Base-by-base conservation (phyloP, 2,113 vertebrate genomes). In the Podilymbus podiceps region DNA sequence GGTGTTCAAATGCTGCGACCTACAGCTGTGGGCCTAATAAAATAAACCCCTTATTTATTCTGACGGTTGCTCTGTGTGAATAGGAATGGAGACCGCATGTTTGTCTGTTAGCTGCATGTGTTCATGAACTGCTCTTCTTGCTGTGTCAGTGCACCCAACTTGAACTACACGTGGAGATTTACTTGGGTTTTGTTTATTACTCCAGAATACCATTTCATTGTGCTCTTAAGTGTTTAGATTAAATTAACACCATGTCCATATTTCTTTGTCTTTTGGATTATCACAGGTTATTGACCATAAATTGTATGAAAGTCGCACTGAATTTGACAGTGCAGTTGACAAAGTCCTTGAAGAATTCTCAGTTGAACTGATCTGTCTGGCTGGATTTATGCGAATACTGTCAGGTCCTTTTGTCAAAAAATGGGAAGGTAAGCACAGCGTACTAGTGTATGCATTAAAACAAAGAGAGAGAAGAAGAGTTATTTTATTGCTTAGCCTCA, bases 311-410 rank as follows among this genome's bases (percentile, higher is more conserved):
- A 99, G 98, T 78, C 98, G 99, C 25, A 62, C 94, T 0, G 99
- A 99, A 86, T 99, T 99, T 72, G 99, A 99, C 79, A 90, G 40
- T 20, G 99, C 99, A 25, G 91, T 99, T 17, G 99, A 99, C 89
- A 95, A 95, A 5, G 98, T 99, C 52, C 98, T 99, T 28, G 96
- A 98, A 75, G 99, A 99, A 58, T 99, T 99, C 49, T 98, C 98
- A 2, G 98, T 98, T 94, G 98, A 99, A 96, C 95, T 99, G 89
- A 98, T 99, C 69, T 99, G 99, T 94, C 98, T 99, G 62, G 99
- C 99, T 0, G 99, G 99, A 3, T 99, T 99, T 97, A 99, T 99
- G 99, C 98, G 99, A 76, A 99, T 99, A 96, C 98, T 99, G 35
- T 99, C 99, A 0, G 99, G 98, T 12, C 96, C 98, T 11, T 99